Percentiles rank a stretch among this genome's conserved stretches.
Conservation (phyloP, 64 coral and sea anemone species). For the Montipora efflorescens region DNA sequence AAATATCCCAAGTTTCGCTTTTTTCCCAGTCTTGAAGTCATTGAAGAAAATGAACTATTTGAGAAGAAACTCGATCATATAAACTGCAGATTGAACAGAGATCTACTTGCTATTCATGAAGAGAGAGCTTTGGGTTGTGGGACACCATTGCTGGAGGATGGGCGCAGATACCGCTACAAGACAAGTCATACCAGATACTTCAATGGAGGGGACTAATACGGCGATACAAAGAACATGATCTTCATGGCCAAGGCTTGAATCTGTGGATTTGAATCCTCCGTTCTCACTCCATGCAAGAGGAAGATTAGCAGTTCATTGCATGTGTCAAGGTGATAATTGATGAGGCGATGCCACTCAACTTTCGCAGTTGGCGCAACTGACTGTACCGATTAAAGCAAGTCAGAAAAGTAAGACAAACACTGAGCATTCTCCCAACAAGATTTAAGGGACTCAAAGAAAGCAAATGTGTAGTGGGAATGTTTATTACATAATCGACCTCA, state of each 20-base stretch:
- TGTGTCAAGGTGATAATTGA: background rate
- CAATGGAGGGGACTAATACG: background rate
- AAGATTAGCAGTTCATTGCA: background rate
- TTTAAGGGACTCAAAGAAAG: too few species aligned
- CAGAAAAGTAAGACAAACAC: too few species aligned
- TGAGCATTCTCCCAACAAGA: too few species aligned
- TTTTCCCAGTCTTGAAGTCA: slow-evolving; percentile 66
- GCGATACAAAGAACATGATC: background rate
- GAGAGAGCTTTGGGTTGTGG: slow-evolving; percentile 17
- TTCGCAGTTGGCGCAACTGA: background rate
- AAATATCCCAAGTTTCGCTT: slow-evolving; percentile 59
- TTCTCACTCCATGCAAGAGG: background rate
- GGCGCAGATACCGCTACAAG: background rate
- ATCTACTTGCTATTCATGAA: slow-evolving; percentile 10
- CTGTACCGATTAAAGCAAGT: too few species aligned
- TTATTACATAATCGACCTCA: background rate
- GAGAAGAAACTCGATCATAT: slow-evolving; percentile 3
- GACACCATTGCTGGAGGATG: background rate
- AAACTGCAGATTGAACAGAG: background rate
- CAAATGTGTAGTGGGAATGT: background rate
- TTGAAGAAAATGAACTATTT: slow-evolving; percentile 55
- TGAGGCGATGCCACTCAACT: background rate
- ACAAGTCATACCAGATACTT: background rate
- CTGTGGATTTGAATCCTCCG: background rate
- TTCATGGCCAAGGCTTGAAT: background rate